phyloP scores from a whole-genome alignment of 2,888 invertebrate genomes.

The Kryphioiulus occultus region DNA sequence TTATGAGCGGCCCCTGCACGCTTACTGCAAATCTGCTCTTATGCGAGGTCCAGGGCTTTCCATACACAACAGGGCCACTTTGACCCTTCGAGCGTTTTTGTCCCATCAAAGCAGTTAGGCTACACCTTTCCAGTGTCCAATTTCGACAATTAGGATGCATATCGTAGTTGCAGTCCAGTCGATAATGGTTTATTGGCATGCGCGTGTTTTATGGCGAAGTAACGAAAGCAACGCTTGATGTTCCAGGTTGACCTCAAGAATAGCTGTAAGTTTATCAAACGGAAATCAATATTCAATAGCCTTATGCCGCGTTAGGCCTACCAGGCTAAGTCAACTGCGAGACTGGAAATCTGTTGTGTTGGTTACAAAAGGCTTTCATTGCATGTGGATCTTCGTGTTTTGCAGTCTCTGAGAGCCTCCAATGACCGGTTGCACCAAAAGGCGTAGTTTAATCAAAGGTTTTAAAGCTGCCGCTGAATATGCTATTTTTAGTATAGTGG shows the following conservation, averaged over 20 bases:
- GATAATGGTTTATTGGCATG: neutral
- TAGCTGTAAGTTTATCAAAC: neutral
- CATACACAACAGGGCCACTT: neutral
- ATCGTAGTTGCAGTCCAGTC: neutral
- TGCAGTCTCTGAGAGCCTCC: too few species aligned
- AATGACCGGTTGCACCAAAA: too few species aligned
- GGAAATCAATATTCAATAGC: constrained; percentile 32
- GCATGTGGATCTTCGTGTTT: too few species aligned
- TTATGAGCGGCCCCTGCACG: too few species aligned
- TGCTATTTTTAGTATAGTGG: too few species aligned
- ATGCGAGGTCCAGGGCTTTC: too few species aligned
- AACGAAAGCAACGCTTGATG: constrained; percentile 17
- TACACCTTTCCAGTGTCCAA: too few species aligned
- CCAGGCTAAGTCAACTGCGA: neutral
- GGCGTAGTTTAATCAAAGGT: too few species aligned
- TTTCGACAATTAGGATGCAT: neutral
- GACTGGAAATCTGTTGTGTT: neutral
- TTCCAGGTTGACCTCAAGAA: constrained; percentile 14
- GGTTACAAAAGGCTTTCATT: too few species aligned
- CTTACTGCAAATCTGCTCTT: too few species aligned
- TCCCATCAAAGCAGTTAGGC: too few species aligned
- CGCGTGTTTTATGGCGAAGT: neutral
- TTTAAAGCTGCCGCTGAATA: too few species aligned
- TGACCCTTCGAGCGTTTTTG: neutral
- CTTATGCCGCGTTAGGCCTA: neutral